Conservation (phyloP, 2,113 vertebrate genomes). For the Phrynosoma platyrhinos region DNA sequence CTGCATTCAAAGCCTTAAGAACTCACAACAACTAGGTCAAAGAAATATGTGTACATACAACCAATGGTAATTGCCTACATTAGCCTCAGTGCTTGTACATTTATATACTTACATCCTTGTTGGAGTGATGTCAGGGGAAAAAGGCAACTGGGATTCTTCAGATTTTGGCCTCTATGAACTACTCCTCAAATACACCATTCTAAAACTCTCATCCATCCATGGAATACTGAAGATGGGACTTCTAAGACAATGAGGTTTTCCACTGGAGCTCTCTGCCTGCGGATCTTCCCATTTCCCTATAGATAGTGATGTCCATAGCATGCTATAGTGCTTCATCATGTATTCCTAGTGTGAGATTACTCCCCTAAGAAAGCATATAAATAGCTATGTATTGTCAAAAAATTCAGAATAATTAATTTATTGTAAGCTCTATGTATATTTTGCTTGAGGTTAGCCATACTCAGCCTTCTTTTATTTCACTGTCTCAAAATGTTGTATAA, state of each 20-base stretch:
- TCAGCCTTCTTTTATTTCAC: not conserved
- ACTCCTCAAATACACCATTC: not conserved
- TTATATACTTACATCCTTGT: not conserved
- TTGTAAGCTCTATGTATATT: not conserved
- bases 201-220: too few species aligned
- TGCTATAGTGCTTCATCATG: not conserved
- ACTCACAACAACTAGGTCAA: not conserved
- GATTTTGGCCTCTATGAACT: not conserved
- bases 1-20: not conserved
- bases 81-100: not conserved
- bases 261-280: not conserved
- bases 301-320: too few species aligned
- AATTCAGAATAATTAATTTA: constrained; percentile 5
- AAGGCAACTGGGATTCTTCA: not conserved
- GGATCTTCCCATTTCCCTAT: not conserved
- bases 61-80: not conserved
- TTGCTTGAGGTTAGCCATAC: not conserved
- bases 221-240: not conserved
- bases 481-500: not conserved
- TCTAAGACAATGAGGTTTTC: not conserved
- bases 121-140: not conserved
- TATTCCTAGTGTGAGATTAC: not conserved
- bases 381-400: constrained; percentile 5
- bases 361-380: not conserved
- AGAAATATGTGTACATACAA: not conserved